These are phyloP conservation scores for Phragmatobia fuliginosa DNA, from an alignment of 2,888 invertebrate genomes.

Conservation along the genomic window DNA sequence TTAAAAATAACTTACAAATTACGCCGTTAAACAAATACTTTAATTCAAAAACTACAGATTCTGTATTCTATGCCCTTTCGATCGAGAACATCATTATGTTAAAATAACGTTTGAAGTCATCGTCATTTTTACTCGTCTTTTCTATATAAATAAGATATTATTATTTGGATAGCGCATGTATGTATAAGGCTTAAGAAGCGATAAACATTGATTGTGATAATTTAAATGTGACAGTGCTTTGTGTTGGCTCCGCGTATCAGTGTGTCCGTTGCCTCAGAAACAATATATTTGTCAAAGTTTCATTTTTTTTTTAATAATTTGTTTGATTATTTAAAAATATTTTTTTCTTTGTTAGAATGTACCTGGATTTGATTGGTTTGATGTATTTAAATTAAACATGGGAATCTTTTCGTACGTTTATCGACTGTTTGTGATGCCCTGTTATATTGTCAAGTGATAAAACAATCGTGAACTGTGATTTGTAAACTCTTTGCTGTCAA, in stretches of 20 bases:
- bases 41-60: not conserved
- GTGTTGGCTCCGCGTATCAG: not conserved
- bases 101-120: not conserved
- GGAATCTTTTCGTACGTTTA: constrained; percentile 81
- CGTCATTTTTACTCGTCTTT: constrained; percentile 9
- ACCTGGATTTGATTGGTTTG: constrained; percentile 1
- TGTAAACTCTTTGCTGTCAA: not conserved
- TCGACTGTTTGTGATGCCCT: constrained; percentile 77
- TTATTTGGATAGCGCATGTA: constrained; percentile 15
- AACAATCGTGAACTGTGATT: constrained; percentile 18
- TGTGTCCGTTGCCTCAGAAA: not conserved
- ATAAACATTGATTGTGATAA: constrained; percentile 9
- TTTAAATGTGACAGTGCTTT: not conserved
- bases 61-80: not conserved
- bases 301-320: not conserved
- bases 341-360: not conserved
- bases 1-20: not conserved
- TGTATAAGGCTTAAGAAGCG: not conserved
- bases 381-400: constrained; percentile 63
- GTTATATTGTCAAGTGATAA: constrained; percentile 53
- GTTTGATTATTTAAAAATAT: not conserved
- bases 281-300: not conserved
- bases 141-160: constrained; percentile 43
- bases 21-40: not conserved
- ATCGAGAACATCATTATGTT: not conserved